phyloP scores from a whole-genome alignment of 2,888 invertebrate species.

The Venusia cambrica region DNA sequence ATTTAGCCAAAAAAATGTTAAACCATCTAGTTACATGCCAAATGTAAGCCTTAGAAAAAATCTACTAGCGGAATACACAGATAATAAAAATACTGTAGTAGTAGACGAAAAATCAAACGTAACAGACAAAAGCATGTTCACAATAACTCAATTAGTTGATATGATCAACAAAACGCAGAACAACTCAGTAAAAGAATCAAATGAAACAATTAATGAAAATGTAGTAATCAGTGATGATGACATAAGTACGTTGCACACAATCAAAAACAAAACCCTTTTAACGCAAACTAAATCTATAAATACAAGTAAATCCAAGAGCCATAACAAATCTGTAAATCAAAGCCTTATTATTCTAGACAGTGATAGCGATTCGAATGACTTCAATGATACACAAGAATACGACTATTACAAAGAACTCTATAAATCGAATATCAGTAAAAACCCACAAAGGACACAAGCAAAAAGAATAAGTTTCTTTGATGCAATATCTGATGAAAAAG shows the following conservation, averaged over 20 bases:
- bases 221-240: slow-evolving; percentile 31
- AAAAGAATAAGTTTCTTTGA: slow-evolving; percentile 15
- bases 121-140: slow-evolving; percentile 62
- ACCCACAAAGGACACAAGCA: no score
- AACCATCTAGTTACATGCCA: slow-evolving; percentile 41
- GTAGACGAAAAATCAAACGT: slow-evolving; percentile 27
- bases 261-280: slow-evolving; percentile 52
- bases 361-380: slow-evolving; percentile 53
- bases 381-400: slow-evolving; percentile 46
- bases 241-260: slow-evolving; percentile 61
- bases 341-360: slow-evolving; percentile 63
- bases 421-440: slow-evolving; percentile 15
- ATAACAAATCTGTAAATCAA: slow-evolving; percentile 26
- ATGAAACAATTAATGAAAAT: neutral
- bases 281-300: no score
- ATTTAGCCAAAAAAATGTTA: slow-evolving; percentile 44
- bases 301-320: slow-evolving; percentile 21
- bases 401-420: slow-evolving; percentile 33
- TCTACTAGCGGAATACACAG: slow-evolving; percentile 31
- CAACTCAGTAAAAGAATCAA: slow-evolving; percentile 21
- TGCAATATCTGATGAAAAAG: slow-evolving; percentile 10
- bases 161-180: slow-evolving; percentile 60
- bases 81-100: slow-evolving; percentile 25
- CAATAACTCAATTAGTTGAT: slow-evolving; percentile 69
- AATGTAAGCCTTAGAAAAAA: slow-evolving; percentile 39